These are phyloP conservation scores for Ctenicera cuprea DNA, from an alignment of 2,888 invertebrate genomes.

Conservation along the genomic window DNA sequence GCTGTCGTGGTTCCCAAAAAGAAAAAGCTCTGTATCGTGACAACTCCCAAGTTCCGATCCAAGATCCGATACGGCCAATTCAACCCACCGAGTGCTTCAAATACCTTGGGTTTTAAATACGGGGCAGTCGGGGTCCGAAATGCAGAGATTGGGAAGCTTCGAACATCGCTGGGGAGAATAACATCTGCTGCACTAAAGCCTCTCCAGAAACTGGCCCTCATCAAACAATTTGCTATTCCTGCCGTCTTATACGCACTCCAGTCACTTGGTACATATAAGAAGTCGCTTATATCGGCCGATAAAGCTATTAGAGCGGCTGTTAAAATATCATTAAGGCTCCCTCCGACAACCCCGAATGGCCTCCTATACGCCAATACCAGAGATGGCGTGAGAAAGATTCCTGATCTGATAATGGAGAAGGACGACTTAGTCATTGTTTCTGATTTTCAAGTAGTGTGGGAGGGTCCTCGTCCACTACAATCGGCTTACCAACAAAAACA, in stretches of 20 bases:
- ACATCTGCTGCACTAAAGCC: slow-evolving; percentile 66
- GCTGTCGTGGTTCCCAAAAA: slow-evolving; percentile 53
- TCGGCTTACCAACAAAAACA: slow-evolving; percentile 39
- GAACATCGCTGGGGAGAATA: not conserved
- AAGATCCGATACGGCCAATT: slow-evolving; percentile 24
- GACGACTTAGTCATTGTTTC: slow-evolving; percentile 12
- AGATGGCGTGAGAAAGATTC: slow-evolving; percentile 56
- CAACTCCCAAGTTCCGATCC: too few relatives aligned
- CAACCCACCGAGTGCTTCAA: not conserved
- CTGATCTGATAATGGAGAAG: slow-evolving; percentile 52
- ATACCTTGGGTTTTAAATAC: slow-evolving; percentile 59
- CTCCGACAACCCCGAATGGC: not conserved
- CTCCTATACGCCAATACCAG: not conserved
- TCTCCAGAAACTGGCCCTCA: slow-evolving; percentile 65
- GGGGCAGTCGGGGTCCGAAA: not conserved
- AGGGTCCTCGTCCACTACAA: slow-evolving; percentile 27
- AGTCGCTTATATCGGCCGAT: not conserved
- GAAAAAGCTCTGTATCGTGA: not conserved
- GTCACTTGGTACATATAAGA: slow-evolving; percentile 24
- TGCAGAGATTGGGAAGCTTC: too few relatives aligned
- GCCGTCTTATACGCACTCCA: slow-evolving; percentile 65
- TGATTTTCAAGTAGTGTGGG: slow-evolving; percentile 54
- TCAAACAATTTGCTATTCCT: slow-evolving; percentile 65
- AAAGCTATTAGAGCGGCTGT: not conserved
- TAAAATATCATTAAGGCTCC: not conserved